phyloP scores from a whole-genome alignment of 2,888 invertebrate species.

The Chymomyza caudatula region DNA sequence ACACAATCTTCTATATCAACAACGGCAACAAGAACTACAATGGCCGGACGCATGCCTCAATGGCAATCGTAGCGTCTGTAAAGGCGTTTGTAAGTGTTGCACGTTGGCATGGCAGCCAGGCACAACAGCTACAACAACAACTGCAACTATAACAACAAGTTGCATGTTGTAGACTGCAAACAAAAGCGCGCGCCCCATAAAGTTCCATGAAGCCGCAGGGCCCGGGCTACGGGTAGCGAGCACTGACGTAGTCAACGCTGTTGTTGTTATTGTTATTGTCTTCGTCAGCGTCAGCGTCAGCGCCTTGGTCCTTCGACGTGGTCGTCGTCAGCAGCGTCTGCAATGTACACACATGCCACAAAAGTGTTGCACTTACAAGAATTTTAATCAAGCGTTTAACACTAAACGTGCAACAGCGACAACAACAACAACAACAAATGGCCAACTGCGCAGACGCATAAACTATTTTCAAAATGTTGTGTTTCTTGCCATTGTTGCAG shows the following conservation, averaged over 20 bases:
- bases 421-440: constrained; percentile 15
- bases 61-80: not conserved
- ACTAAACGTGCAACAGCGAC: constrained; percentile 55
- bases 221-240: constrained; percentile 28
- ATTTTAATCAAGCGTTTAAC: constrained; percentile 77
- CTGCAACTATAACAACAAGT: constrained; percentile 34
- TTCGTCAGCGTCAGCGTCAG: not conserved
- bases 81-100: not conserved
- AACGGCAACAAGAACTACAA: constrained; percentile 12
- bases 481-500: constrained; percentile 38
- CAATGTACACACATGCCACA: constrained; percentile 60
- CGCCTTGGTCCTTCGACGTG: not conserved
- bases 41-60: not conserved
- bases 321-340: constrained; percentile 7
- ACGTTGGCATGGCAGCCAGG: not conserved
- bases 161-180: constrained; percentile 39
- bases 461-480: constrained; percentile 67
- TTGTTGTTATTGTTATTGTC: not conserved
- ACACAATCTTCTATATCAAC: constrained; percentile 15
- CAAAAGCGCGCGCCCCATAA: constrained; percentile 62
- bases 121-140: constrained; percentile 15
- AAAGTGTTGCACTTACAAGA: constrained; percentile 77
- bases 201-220: constrained; percentile 44
- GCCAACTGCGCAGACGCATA: constrained; percentile 64
- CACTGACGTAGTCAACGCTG: not conserved